These are phyloP conservation scores for Eudemis profundana DNA, from an alignment of 2,888 invertebrate species.

Conservation along the genomic window DNA sequence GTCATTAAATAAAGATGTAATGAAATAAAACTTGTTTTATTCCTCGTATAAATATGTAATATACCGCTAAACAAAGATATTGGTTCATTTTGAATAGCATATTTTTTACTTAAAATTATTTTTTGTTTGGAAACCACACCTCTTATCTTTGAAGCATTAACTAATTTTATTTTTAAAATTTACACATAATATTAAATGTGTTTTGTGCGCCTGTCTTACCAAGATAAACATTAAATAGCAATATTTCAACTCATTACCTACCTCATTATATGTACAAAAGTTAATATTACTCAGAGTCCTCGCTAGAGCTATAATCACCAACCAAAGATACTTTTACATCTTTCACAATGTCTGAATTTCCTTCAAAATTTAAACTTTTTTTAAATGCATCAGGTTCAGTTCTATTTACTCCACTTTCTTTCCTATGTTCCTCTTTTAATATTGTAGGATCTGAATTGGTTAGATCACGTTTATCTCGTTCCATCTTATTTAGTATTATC, in stretches of 20 bases:
- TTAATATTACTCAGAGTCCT: conserved; percentile 50
- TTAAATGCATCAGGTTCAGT: no score
- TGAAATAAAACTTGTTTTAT: conserved; percentile 31
- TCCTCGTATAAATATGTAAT: conserved; percentile 24
- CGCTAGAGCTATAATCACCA: conserved; percentile 76
- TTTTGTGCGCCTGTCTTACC: no score
- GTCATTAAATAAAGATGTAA: conserved; percentile 44
- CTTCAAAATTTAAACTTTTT: conserved; percentile 18
- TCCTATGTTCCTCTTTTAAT: neutral
- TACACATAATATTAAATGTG: no score
- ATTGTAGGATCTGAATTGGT: neutral
- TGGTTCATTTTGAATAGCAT: neutral
- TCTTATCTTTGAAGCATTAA: no score
- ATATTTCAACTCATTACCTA: neutral
- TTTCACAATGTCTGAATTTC: conserved; percentile 15
- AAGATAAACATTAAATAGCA: no score
- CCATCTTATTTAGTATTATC: neutral
- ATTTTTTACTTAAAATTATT: no score
- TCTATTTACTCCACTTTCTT: conserved; percentile 23
- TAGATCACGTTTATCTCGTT: neutral
- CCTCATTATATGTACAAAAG: neutral
- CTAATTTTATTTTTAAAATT: no score
- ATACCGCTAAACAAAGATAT: neutral
- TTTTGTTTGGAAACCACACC: no score
- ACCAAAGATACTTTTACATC: conserved; percentile 60